phyloP scores from a whole-genome alignment of 2,888 invertebrate genomes.

The Thysanoteuthis rhombus region DNA sequence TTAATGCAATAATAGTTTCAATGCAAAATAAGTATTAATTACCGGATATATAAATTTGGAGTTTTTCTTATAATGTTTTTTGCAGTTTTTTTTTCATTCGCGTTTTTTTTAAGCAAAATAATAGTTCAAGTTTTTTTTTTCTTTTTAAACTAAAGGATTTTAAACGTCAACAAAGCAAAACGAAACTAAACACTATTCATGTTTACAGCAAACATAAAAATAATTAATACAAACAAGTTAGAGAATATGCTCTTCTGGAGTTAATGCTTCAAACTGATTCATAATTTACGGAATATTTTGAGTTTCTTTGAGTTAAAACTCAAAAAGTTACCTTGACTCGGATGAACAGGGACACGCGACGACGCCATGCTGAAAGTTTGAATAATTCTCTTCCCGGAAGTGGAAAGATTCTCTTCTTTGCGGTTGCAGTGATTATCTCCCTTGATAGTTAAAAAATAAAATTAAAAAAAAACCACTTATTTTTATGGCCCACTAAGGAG shows the following conservation, averaged over 20 bases:
- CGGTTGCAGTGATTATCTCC: not conserved
- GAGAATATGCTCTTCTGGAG: not conserved
- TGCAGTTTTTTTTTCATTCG: no score
- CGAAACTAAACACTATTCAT: not conserved
- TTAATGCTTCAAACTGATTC: not conserved
- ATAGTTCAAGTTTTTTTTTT: no score
- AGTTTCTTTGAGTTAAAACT: not conserved
- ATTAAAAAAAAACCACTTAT: no score
- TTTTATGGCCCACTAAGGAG: not conserved
- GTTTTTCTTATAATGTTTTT: no score
- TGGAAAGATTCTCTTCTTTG: not conserved
- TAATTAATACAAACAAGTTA: not conserved
- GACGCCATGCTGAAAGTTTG: slow-evolving; percentile 14
- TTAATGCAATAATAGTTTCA: no score
- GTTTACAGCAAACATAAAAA: not conserved
- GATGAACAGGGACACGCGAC: slow-evolving; percentile 20
- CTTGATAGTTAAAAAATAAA: not conserved
- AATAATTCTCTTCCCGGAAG: not conserved
- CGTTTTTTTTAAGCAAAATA: no score
- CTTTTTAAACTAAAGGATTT: not conserved
- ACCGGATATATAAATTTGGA: no score
- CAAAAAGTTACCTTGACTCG: slow-evolving; percentile 17
- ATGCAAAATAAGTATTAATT: no score
- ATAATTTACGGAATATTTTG: not conserved
- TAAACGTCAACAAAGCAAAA: not conserved